Conservation (phyloP, 2,797 vertebrate genomes). For the Avahi laniger region DNA sequence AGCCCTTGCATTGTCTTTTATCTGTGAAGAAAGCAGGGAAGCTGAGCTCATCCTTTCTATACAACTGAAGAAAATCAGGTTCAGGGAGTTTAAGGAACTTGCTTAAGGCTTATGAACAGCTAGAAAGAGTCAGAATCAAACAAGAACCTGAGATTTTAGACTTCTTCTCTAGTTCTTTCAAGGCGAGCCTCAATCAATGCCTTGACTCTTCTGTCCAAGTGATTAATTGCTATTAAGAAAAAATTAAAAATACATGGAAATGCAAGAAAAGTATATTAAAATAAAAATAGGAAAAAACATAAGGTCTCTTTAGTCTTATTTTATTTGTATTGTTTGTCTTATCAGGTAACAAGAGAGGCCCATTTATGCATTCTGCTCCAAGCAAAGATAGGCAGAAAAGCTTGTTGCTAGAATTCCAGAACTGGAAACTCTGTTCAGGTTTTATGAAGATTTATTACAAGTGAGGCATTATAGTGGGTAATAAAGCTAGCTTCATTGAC, state of each 20-base stretch:
- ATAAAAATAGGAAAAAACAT: neutral
- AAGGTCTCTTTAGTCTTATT: neutral
- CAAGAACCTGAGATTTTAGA: neutral
- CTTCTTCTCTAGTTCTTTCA: neutral
- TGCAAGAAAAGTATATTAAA: neutral
- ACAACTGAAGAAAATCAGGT: neutral
- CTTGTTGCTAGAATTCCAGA: conserved; percentile 33
- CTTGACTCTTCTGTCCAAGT: neutral
- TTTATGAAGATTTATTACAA: conserved; percentile 78
- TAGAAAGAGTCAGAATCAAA: neutral
- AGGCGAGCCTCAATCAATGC: neutral
- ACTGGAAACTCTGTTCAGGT: neutral
- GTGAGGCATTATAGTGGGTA: conserved; percentile 61
- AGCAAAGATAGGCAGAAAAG: neutral
- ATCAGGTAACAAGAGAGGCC: neutral
- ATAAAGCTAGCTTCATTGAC: conserved; percentile 75
- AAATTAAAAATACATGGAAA: neutral
- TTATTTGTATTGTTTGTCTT: neutral
- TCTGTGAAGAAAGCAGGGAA: neutral
- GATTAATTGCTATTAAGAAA: neutral
- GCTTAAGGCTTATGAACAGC: neutral
- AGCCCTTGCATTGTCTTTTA: neutral
- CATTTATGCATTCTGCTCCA: neutral
- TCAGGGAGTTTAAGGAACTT: neutral
- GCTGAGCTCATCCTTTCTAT: neutral